phyloP scores from a whole-genome alignment of 2,797 vertebrate genomes.

The Pseudocheirus occidentalis region DNA sequence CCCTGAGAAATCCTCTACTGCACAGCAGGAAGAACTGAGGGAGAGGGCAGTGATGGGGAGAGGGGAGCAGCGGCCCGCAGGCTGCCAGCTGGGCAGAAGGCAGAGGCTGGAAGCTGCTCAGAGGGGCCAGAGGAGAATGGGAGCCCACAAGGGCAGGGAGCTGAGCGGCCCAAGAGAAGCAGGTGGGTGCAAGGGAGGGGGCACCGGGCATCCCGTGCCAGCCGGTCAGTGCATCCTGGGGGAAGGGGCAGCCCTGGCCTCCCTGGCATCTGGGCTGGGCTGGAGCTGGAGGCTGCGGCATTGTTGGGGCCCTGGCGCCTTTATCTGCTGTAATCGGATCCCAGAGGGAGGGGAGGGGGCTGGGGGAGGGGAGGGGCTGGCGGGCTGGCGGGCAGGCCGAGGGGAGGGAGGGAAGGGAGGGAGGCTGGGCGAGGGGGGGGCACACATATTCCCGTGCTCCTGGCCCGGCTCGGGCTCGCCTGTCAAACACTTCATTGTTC shows the following conservation, averaged over 20 bases:
- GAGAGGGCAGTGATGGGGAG: not conserved
- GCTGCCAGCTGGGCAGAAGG: not conserved
- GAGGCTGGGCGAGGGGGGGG: constrained; percentile 75
- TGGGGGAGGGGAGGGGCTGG: constrained; percentile 79
- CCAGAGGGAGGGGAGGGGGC: constrained; percentile 87
- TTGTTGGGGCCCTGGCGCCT: constrained; percentile 86
- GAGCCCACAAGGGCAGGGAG: not conserved
- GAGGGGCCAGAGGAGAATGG: constrained; percentile 13
- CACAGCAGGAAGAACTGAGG: not conserved
- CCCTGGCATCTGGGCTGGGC: constrained; percentile 62
- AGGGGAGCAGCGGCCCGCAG: not conserved
- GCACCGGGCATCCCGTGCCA: not conserved
- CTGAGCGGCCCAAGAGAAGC: not conserved
- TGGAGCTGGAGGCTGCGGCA: constrained; percentile 77
- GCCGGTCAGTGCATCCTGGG: not conserved
- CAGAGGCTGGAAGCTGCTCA: not conserved
- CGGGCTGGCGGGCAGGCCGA: constrained; percentile 85
- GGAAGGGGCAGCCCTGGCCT: constrained; percentile 29
- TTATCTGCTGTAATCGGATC: constrained; percentile 90
- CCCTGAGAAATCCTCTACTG: not conserved
- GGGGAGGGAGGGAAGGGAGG: constrained; percentile 86
- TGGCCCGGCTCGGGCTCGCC: constrained; percentile 83
- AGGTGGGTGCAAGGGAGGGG: not conserved
- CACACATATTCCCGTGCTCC: constrained; percentile 81
- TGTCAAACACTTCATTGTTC: constrained; percentile 88